Evolutionary conservation across 2,797 vertebrate species (phyloP), one percentile per base, ranked within the genome.

Genomic region (Spinus pinus): DNA sequence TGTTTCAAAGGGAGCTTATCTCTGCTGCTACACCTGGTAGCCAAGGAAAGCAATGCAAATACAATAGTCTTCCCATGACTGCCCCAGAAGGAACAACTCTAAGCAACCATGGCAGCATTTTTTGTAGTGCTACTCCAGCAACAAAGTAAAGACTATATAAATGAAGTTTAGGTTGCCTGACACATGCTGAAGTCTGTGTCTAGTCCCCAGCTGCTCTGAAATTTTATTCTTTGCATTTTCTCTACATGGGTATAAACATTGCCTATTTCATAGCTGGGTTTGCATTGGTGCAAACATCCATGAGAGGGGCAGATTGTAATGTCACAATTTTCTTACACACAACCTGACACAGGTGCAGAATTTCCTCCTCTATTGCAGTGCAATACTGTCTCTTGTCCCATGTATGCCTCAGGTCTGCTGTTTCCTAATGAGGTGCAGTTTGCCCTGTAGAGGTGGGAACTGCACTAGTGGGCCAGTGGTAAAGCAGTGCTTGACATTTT

Each of bases 21-120:
- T 95, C 90, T 92, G 57, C 66, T 88, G 82, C 75, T 94, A 83
- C 85, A 94, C 73, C 90, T 90, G 90, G 92, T 83, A 95, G 79
- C 21, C 5, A 10, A 84, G 62, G 80, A 94, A 64, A 88, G 49
- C 41, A 67, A 33, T 58, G 60, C 49, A 81, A 77, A 78, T 69
- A 37, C 44, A 30, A 12, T 27, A 71, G 72, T 81, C 64, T 72
- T 74, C 42, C 49, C 17, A 5, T 42, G 44, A 62, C 58, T 79
- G 41, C 21, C 47, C 75, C 73, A 64, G 44, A 87, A 56, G n/a
- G 88, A 95, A 18, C 35, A n/a, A 33, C 35, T 61, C 64, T 54
- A 51, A 73, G 62, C 62, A 80, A 54, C 25, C 2, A 1, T 61
- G 78, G 82, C 70, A 88, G n/a, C 49, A 19, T 73, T 93, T 88